phyloP scores from a whole-genome alignment of 2,113 vertebrate species.

The Uria lomvia region DNA sequence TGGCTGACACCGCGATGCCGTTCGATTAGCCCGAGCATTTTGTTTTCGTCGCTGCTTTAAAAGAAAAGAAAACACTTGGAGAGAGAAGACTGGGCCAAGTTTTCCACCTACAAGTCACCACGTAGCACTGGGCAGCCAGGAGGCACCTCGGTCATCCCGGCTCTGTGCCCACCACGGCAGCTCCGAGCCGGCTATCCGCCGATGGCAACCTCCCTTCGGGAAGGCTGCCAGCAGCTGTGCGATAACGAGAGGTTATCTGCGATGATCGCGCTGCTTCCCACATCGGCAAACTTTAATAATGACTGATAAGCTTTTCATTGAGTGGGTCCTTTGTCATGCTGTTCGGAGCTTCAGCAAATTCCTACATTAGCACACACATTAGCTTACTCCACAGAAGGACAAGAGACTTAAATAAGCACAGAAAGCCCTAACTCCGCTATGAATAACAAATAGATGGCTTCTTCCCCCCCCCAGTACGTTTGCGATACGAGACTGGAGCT shows the following conservation, averaged over 20 bases:
- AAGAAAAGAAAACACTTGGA: too few species aligned
- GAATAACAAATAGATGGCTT: constrained; percentile 49
- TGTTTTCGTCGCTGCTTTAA: background rate
- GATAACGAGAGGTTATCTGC: background rate
- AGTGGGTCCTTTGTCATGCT: background rate
- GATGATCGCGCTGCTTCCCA: background rate
- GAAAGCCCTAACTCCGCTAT: constrained; percentile 7
- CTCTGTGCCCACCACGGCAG: background rate
- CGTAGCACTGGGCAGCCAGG: fast-evolving
- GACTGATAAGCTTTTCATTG: background rate
- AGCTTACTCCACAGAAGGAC: constrained; percentile 23
- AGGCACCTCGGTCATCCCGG: background rate
- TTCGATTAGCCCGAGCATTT: background rate
- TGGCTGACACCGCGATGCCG: too few species aligned
- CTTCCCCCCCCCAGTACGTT: background rate
- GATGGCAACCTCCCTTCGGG: background rate
- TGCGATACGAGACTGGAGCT: background rate
- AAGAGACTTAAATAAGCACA: constrained; percentile 31
- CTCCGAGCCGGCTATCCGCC: background rate
- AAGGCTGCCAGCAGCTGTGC: background rate
- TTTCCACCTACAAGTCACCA: background rate
- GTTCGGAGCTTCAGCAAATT: background rate
- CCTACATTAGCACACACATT: constrained; percentile 33
- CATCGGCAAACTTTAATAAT: background rate
- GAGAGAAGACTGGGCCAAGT: background rate